These are phyloP conservation scores for Pogonomyrmex barbatus DNA, from an alignment of 1,140 invertebrate genomes.

Conservation along the genomic window DNA sequence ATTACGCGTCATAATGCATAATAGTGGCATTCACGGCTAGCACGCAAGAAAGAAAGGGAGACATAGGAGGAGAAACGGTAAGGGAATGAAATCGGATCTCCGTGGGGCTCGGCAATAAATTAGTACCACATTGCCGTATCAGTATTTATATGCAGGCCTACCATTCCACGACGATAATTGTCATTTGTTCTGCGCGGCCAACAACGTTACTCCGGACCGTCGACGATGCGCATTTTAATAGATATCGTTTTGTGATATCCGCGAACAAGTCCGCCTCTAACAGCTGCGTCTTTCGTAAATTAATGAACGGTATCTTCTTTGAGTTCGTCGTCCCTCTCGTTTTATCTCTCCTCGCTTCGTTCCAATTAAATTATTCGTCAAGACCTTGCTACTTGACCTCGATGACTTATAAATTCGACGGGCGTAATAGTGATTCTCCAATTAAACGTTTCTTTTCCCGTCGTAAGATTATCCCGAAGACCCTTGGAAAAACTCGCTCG, in stretches of 20 bases:
- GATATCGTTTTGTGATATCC: slow-evolving; percentile 49
- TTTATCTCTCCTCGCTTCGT: slow-evolving; percentile 36
- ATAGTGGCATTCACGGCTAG: slow-evolving; percentile 65
- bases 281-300: slow-evolving; percentile 42
- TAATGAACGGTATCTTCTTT: slow-evolving; percentile 68
- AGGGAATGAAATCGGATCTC: slow-evolving; percentile 55
- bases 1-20: slow-evolving; percentile 65
- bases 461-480: neutral
- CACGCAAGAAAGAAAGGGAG: slow-evolving; percentile 17
- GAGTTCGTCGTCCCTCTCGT: neutral
- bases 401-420: slow-evolving; percentile 34
- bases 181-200: slow-evolving; percentile 55
- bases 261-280: neutral
- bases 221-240: slow-evolving; percentile 55
- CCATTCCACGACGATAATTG: slow-evolving; percentile 66
- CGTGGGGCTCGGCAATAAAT: slow-evolving; percentile 63
- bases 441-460: neutral
- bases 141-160: slow-evolving; percentile 62
- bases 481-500: neutral
- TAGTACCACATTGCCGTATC: slow-evolving; percentile 67
- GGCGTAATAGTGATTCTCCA: slow-evolving; percentile 1
- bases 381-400: slow-evolving; percentile 56
- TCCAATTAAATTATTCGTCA: slow-evolving; percentile 60
- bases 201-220: slow-evolving; percentile 27
- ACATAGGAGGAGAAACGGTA: neutral